Evolutionary conservation across 1,140 invertebrate genomes (phyloP), one percentile per base, ranked within the genome.

Genomic region (Drosophila teissieri): DNA sequence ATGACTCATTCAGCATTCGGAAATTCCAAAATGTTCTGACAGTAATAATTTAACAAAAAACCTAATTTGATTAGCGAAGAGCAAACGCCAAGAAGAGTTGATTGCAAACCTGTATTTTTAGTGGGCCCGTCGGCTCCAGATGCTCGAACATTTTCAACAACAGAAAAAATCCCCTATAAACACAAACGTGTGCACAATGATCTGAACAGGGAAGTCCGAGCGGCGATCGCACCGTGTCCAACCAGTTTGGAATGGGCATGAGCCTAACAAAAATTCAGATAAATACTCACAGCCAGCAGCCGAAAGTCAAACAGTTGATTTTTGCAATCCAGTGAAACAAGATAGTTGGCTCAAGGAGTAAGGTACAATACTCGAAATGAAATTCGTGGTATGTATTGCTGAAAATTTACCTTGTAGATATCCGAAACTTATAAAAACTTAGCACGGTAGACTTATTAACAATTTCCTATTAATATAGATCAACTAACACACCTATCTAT

Each of bases 31-130:
- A 48, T 27, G 34, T 39, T 73, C 42, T 37, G 17, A 37, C 31
- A 14, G 22, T 39, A n/a, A 31, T 45, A 37, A 45, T 37, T 73
- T 4, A 24, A 34, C 27, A 31, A 31, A 10, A 31, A 31, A 10
- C 31, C 17, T 62, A 55, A 73, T 51, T 73, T 54, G 31, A 63
- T 73, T 74, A 74, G 31, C 22, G 31, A 24, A 54, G 14, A 24
- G 11, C 48, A 53, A 24, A 12, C 15, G 36, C n/a, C 27, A 40
- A 40, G 14, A 4, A 24, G 10, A 40, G 22, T 19, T 51, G 5
- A 31, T 10, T 19, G 12, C 54, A 67, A 69, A 67, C 65, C 62
- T 45, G 65, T 69, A 10, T 67, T 67, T 69, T 56, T 17, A 63
- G 52, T 19, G 31, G 34, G 42, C 39, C 19, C 39, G 51, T 63